Conservation (phyloP, 2,888 invertebrate species). For the Megalurothrips usitatus region DNA sequence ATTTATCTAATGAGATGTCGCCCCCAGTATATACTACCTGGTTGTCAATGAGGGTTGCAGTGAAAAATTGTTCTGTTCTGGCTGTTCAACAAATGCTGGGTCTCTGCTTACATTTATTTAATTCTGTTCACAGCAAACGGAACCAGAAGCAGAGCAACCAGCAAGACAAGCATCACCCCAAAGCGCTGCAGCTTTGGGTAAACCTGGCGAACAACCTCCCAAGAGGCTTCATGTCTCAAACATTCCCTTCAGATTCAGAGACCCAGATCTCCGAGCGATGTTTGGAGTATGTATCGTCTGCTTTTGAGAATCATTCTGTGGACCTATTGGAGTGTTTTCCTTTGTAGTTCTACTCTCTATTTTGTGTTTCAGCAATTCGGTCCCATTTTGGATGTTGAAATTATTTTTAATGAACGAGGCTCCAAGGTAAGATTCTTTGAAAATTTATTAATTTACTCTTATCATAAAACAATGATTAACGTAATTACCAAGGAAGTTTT, state of each 20-base stretch:
- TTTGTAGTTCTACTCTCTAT: conserved; percentile 37
- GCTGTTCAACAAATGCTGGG: too few species aligned
- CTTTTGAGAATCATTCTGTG: neutral
- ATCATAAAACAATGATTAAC: conserved; percentile 24
- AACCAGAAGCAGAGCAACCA: conserved; percentile 42
- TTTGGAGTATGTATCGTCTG: conserved; percentile 78
- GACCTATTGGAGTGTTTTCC: neutral
- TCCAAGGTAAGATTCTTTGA: conserved; percentile 83
- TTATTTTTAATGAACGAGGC: conserved; percentile 99
- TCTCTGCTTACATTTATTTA: neutral
- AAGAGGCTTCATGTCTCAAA: conserved; percentile 98
- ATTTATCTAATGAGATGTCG: too few species aligned
- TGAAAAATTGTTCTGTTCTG: too few species aligned
- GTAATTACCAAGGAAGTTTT: conserved; percentile 30
- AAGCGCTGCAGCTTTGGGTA: conserved; percentile 49
- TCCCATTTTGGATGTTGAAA: conserved; percentile 98
- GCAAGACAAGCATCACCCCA: conserved; percentile 53
- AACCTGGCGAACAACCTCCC: conserved; percentile 68
- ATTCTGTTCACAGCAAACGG: conserved; percentile 55
- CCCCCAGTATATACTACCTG: too few species aligned
- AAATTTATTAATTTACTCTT: conserved; percentile 15
- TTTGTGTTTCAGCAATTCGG: conserved; percentile 90
- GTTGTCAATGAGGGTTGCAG: too few species aligned
- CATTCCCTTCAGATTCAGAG: conserved; percentile 99
- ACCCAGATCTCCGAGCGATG: conserved; percentile 96